phyloP scores from a whole-genome alignment of 2,888 invertebrate genomes.

The Incurvaria masculella region DNA sequence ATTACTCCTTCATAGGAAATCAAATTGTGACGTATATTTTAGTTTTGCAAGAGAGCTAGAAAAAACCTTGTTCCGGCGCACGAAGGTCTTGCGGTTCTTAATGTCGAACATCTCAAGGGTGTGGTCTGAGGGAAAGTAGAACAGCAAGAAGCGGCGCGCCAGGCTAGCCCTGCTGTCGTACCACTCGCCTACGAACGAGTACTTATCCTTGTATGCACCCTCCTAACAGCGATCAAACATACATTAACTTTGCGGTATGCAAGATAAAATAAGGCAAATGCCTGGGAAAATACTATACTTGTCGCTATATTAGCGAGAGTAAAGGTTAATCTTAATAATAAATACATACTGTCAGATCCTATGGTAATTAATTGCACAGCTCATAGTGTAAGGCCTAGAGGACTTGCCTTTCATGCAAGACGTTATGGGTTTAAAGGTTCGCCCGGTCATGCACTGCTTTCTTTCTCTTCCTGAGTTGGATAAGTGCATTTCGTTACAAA shows the following conservation, averaged over 20 bases:
- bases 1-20: not conserved
- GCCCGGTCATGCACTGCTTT: too few relatives aligned
- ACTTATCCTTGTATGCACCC: constrained; percentile 51
- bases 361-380: too few relatives aligned
- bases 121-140: constrained; percentile 73
- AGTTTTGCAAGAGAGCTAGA: too few relatives aligned
- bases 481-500: too few relatives aligned
- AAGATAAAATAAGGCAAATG: constrained; percentile 4
- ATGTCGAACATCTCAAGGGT: constrained; percentile 78
- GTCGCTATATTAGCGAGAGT: constrained; percentile 3
- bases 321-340: not conserved
- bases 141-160: constrained; percentile 70
- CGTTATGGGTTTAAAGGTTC: too few relatives aligned
- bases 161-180: constrained; percentile 77
- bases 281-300: not conserved
- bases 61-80: constrained; percentile 60
- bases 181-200: constrained; percentile 78
- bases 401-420: too few relatives aligned
- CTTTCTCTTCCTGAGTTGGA: too few relatives aligned
- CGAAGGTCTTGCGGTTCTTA: constrained; percentile 60
- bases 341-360: not conserved
- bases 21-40: too few relatives aligned
- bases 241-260: not conserved
- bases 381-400: too few relatives aligned
- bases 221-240: constrained; percentile 30